A percentile compares a stretch with the other conserved stretches of the same genome.
Evolutionary conservation across 2,113 vertebrate genomes (phyloP).

Genomic region (Larimichthys polyactis): DNA sequence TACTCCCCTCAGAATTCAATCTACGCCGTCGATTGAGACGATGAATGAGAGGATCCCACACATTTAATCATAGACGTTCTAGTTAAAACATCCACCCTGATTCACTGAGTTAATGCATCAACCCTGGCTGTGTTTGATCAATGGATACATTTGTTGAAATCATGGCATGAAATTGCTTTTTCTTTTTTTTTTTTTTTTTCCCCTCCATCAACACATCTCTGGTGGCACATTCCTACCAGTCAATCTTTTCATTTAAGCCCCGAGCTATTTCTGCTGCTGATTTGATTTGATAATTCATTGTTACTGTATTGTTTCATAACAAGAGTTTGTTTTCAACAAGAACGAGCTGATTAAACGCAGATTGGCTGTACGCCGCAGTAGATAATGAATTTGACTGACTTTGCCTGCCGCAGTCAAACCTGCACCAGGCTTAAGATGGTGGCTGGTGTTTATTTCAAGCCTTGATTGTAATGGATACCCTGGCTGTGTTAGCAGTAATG

Average conservation of each 20-base stretch:
- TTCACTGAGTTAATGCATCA: slow-evolving; percentile 67
- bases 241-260: slow-evolving; percentile 37
- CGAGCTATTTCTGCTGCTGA: slow-evolving; percentile 38
- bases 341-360: slow-evolving; percentile 37
- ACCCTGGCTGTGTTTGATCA: slow-evolving; percentile 63
- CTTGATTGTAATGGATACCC: slow-evolving; percentile 7
- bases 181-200: background rate
- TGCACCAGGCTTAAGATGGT: background rate
- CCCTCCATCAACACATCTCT: slow-evolving; percentile 34
- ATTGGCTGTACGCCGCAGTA: slow-evolving; percentile 19
- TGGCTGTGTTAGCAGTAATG: slow-evolving; percentile 3
- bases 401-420: slow-evolving; percentile 5
- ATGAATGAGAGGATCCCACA: slow-evolving; percentile 63
- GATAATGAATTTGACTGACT: slow-evolving; percentile 49
- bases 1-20: slow-evolving; percentile 22
- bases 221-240: slow-evolving; percentile 36
- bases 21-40: slow-evolving; percentile 18
- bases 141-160: slow-evolving; percentile 70
- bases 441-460: slow-evolving; percentile 9
- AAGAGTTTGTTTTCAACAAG: slow-evolving; percentile 29
- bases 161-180: slow-evolving; percentile 67
- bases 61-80: slow-evolving; percentile 61
- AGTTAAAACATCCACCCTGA: slow-evolving; percentile 65
- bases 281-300: slow-evolving; percentile 39
- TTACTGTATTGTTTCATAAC: slow-evolving; percentile 35